A percentile compares a stretch with the other conserved stretches of the same genome.
phyloP scores from a whole-genome alignment of 2,888 invertebrate genomes.

The Orthonychiurus folsomi region DNA sequence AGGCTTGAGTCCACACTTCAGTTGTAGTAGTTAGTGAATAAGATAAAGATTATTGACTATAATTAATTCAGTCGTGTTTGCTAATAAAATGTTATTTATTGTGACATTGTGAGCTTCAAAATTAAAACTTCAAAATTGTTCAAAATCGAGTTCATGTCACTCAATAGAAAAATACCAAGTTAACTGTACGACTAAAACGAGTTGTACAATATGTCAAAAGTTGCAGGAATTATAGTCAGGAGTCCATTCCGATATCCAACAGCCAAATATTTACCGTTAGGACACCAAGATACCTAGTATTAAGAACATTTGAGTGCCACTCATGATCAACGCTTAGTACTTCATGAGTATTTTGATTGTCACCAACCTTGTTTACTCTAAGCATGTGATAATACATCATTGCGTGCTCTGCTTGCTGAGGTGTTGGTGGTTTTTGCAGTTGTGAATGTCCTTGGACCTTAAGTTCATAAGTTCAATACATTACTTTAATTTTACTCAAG shows the following conservation, averaged over 20 bases:
- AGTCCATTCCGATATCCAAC: conserved; percentile 35
- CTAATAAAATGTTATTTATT: too few relatives aligned
- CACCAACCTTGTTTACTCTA: conserved; percentile 32
- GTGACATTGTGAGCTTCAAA: too few relatives aligned
- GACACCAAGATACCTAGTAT: conserved; percentile 28
- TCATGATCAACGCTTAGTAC: too few relatives aligned
- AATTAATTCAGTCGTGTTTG: too few relatives aligned
- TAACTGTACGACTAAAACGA: too few relatives aligned
- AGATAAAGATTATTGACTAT: too few relatives aligned
- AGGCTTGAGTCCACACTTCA: too few relatives aligned
- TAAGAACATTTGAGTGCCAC: neutral
- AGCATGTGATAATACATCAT: conserved; percentile 24
- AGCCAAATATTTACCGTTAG: conserved; percentile 27
- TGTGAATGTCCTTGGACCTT: neutral
- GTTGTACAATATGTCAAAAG: conserved; percentile 19
- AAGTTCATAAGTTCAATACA: neutral
- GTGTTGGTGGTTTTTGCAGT: conserved; percentile 12
- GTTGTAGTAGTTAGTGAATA: too few relatives aligned
- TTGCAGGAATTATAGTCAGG: conserved; percentile 23
- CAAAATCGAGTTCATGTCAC: too few relatives aligned
- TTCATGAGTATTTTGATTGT: neutral
- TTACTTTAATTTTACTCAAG: too few relatives aligned
- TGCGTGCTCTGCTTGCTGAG: conserved; percentile 21
- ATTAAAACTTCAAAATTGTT: too few relatives aligned
- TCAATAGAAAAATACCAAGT: too few relatives aligned